A percentile compares a stretch with the other conserved stretches of the same genome.
Evolutionary conservation across 2,888 invertebrate species (phyloP).

Genomic region (Bruchidius siliquastri): DNA sequence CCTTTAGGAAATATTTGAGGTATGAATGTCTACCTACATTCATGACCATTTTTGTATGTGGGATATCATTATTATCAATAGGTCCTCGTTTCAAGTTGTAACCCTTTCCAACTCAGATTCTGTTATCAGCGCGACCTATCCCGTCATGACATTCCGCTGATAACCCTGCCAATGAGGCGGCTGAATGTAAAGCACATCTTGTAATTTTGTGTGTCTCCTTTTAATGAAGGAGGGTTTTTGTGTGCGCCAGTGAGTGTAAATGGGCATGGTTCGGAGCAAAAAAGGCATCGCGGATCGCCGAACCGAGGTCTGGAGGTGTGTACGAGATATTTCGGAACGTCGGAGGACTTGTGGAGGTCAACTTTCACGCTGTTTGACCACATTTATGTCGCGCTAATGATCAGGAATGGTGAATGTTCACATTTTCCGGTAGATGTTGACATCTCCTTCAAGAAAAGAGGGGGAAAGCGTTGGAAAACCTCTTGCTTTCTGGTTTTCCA

Average conservation of each 20-base stretch:
- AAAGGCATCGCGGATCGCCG: background rate
- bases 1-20: no score
- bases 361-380: background rate
- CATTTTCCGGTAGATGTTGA: no score
- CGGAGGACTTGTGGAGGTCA: background rate
- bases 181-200: background rate
- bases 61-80: no score
- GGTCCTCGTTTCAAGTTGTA: background rate
- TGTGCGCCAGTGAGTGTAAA: background rate
- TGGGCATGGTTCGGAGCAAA: background rate
- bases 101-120: background rate
- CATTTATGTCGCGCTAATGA: no score
- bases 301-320: background rate
- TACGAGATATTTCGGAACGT: background rate
- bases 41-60: no score
- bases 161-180: background rate
- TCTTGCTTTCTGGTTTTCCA: no score
- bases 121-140: background rate
- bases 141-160: background rate
- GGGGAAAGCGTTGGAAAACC: no score
- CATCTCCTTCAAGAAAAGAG: no score
- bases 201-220: background rate
- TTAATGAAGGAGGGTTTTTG: background rate
- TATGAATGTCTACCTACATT: no score
- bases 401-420: no score